Base-by-base conservation (phyloP, 2,797 vertebrate genomes). In the Catharus ustulatus region DNA sequence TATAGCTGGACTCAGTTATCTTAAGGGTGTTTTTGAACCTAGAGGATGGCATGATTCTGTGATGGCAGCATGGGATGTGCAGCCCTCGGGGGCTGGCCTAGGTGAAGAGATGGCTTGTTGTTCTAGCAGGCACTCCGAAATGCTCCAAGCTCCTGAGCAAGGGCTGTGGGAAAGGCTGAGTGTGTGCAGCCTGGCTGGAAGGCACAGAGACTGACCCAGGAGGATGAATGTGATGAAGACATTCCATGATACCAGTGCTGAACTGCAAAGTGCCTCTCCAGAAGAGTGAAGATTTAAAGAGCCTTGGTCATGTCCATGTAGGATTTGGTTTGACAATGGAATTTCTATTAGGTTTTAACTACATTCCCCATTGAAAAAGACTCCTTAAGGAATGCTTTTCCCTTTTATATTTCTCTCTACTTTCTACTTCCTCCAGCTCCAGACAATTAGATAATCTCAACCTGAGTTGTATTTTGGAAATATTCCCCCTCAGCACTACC, bases 171-270 rank as follows among this genome's bases (percentile, higher is more conserved):
- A 80, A 52, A 64, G 66, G 73, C 54, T 46, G 49, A 93, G 46
- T 0, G 0, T 15, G 36, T 75, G 45, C 76, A 83, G 81, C 54
- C 87, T 0, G 1, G 18, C 51, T 92, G 66, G 76, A 96, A 92
- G 89, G 86, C 93, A 95, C 87, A 82, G 78, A 87, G 46, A 52
- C 72, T 72, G 69, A 89, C 42, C 57, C 82, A 91, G 46, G 32
- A 77, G 27, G 40, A 64, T 21, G 62, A 85, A 91, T 10, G 48
- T 0, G 11, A 80, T 80, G 45, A 71, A 86, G 43, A 68, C 1
- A 2, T n/a, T 69, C 34, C 34, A 59, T 9, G 18, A 22, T 46
- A 64, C 21, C 73, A 48, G 20, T 29, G 21, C 30, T 46, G 68
- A 90, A 73, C 59, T 77, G 84, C 73, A 45, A 75, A 78, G 38